A percentile compares a stretch with the other conserved stretches of the same genome.
These are phyloP conservation scores for Drosophila gaucha DNA, from an alignment of 2,888 invertebrate genomes.

Conservation along the genomic window DNA sequence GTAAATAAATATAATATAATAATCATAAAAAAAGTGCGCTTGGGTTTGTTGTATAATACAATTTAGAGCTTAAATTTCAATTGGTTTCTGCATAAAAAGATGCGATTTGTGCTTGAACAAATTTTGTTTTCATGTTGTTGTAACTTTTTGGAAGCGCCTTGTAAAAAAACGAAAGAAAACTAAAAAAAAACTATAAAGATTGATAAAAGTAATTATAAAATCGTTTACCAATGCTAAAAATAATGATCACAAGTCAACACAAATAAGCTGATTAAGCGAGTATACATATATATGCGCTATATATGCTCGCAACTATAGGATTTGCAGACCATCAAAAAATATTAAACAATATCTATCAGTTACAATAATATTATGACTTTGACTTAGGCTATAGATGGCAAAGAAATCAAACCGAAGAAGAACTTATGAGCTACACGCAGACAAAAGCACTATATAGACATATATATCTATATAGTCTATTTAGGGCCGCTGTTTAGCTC, in stretches of 20 bases:
- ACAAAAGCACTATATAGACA: neutral
- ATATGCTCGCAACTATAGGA: slow-evolving; percentile 40
- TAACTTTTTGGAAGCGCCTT: slow-evolving; percentile 61
- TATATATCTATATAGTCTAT: slow-evolving; percentile 2
- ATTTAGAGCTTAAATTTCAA: slow-evolving; percentile 48
- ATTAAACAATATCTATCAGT: slow-evolving; percentile 49
- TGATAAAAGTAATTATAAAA: slow-evolving; percentile 18
- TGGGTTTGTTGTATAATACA: slow-evolving; percentile 71
- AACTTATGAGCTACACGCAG: slow-evolving; percentile 31
- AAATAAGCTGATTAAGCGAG: slow-evolving; percentile 17
- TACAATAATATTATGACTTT: slow-evolving; percentile 70
- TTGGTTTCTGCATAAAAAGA: slow-evolving; percentile 10
- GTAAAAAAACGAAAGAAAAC: slow-evolving; percentile 24
- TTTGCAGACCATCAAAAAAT: slow-evolving; percentile 43
- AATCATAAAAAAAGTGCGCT: slow-evolving; percentile 47
- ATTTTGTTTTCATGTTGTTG: slow-evolving; percentile 13
- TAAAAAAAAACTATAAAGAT: slow-evolving; percentile 7
- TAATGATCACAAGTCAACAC: slow-evolving; percentile 63
- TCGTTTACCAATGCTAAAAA: slow-evolving; percentile 45
- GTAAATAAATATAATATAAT: slow-evolving; percentile 24
- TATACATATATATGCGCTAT: slow-evolving; percentile 15
- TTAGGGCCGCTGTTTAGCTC: slow-evolving; percentile 12
- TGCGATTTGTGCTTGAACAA: slow-evolving; percentile 63
- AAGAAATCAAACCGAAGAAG: slow-evolving; percentile 46
- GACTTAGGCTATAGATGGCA: slow-evolving; percentile 74